Percentiles rank a stretch among this genome's conserved stretches.
Evolutionary conservation across 1,140 invertebrate genomes (phyloP).

Genomic region (Megathymus violae): DNA sequence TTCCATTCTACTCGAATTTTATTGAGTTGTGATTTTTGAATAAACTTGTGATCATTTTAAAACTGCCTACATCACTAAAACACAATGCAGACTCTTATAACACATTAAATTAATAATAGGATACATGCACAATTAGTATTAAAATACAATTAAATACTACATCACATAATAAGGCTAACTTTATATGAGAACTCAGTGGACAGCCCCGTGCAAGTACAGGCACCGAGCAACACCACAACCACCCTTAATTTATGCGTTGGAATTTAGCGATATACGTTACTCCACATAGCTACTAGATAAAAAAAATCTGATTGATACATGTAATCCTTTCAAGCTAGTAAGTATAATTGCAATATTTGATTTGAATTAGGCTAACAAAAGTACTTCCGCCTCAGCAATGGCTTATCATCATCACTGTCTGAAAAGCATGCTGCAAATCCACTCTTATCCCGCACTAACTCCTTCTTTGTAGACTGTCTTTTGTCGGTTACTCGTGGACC

Average conservation of each 20-base stretch:
- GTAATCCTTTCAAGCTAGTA: slow-evolving; percentile 20
- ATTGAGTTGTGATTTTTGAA: background rate
- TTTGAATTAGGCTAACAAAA: slow-evolving; percentile 58
- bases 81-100: slow-evolving; percentile 1
- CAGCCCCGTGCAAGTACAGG: slow-evolving; percentile 22
- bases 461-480: slow-evolving; percentile 41
- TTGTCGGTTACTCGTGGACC: slow-evolving; percentile 39
- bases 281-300: slow-evolving; percentile 23
- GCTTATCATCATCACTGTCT: slow-evolving; percentile 73
- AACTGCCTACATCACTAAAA: slow-evolving; percentile 13
- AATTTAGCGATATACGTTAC: slow-evolving; percentile 14
- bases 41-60: background rate
- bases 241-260: slow-evolving; percentile 5
- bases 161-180: slow-evolving; percentile 18
- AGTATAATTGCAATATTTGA: slow-evolving; percentile 20
- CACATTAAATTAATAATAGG: slow-evolving; percentile 6
- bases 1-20: slow-evolving; percentile 19
- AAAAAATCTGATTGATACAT: slow-evolving; percentile 12
- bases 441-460: slow-evolving; percentile 63
- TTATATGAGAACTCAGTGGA: slow-evolving; percentile 12
- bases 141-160: slow-evolving; percentile 3
- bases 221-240: slow-evolving; percentile 31
- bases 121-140: background rate
- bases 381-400: slow-evolving; percentile 61
- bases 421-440: slow-evolving; percentile 73